Evolutionary conservation across 2,888 invertebrate species (phyloP), one percentile per base, ranked within the genome.

Genomic region (Eudasyphora cyanicolor): DNA sequence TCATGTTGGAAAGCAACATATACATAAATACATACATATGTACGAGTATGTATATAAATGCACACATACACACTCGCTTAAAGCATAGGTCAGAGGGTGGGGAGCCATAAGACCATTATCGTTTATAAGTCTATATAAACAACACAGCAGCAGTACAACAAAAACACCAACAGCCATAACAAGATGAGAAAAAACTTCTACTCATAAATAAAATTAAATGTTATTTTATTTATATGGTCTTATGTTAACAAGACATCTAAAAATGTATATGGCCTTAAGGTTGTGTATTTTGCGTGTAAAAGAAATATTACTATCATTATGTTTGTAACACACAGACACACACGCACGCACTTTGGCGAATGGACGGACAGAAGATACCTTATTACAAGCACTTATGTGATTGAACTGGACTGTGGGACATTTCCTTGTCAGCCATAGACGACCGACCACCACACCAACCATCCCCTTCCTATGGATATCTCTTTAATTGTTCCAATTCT

Each of bases 171-270:
- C 57, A 45, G 27, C 8, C 45, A 45, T 64, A 51, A 70, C 14
- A 27, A 67, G 42, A 64, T 32, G 54, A 54, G 54, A 35, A 38
- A 45, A 57, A 76, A 74, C 17, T 64, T 80, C 38, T 45, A 57
- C 75, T 57, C 85, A 88, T 89, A 89, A 89, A 89, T 88, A 89
- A 89, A 89, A 89, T 89, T 89, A 89, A 88, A 89, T 88, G 86
- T 86, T 87, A 87, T 87, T 89, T 89, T 89, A 89, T 89, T 89
- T 89, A 89, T 88, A 86, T 76, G 75, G 78, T 71, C 73, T 82
- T 74, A 67, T 82, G 82, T 80, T 80, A 80, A 80, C 78, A 84
- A 84, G 75, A 78, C 75, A 60, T 75, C 71, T 45, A 71, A 54
- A 71, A 62, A 76, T 76, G 19, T 38, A 29, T 60, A 70, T 27